These are phyloP conservation scores for Hipparchia semele DNA, from an alignment of 2,888 invertebrate genomes.

Conservation along the genomic window DNA sequence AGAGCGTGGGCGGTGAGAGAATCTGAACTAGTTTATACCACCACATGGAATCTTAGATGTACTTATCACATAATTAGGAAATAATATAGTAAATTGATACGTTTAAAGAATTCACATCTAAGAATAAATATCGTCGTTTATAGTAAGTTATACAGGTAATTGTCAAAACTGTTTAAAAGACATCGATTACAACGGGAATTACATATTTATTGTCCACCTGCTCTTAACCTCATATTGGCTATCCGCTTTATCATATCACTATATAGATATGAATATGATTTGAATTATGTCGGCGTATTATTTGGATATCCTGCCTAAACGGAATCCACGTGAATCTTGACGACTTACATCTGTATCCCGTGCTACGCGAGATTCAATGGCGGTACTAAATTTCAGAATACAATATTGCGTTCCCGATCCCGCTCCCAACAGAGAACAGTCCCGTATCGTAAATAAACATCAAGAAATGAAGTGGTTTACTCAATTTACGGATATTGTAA, in stretches of 20 bases:
- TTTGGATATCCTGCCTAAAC: constrained; percentile 3
- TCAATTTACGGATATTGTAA: constrained; percentile 45
- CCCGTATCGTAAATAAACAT: constrained; percentile 48
- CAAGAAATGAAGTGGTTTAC: constrained; percentile 49
- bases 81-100: constrained; percentile 27
- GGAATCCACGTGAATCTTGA: constrained; percentile 17
- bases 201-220: too few relatives aligned
- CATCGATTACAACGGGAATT: too few relatives aligned
- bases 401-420: constrained; percentile 31
- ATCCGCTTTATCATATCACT: too few relatives aligned
- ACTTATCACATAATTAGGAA: constrained; percentile 37
- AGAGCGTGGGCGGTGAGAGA: constrained; percentile 69
- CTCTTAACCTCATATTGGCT: too few relatives aligned
- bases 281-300: not conserved
- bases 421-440: constrained; percentile 33
- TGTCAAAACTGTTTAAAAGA: too few relatives aligned
- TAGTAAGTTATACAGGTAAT: not conserved
- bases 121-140: not conserved
- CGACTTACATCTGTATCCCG: constrained; percentile 11
- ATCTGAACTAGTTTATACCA: constrained; percentile 49
- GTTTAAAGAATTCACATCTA: too few relatives aligned
- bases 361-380: constrained; percentile 20
- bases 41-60: constrained; percentile 49
- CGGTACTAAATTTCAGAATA: constrained; percentile 22
- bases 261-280: too few relatives aligned